Evolutionary conservation across 2,888 invertebrate genomes (phyloP), one percentile per base, ranked within the genome.

Genomic region (Parelbella ahira): DNA sequence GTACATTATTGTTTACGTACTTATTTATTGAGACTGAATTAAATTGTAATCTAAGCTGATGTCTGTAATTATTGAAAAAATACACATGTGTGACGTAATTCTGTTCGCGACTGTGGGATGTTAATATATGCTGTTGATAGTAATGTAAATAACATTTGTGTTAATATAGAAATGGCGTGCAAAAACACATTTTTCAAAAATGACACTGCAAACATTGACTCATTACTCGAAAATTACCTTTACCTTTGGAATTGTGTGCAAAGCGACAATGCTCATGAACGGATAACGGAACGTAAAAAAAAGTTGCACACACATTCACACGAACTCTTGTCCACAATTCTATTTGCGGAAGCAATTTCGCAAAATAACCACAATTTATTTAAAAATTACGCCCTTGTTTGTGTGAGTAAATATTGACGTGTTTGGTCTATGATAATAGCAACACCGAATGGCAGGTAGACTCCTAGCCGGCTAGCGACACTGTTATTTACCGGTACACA

Each of bases 301-400:
- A 84, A 81, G 76, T 78, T 70, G 62, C 54, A 70, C 65, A 75
- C 68, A 78, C 79, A 78, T 75, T 72, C 66, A 57, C 64, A 65
- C 65, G 63, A 60, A 60, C 73, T 73, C 74, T 67, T 68, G 80
- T 77, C 76, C 83, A 77, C 79, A 79, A 69, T 76, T 70, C 68
- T 84, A 81, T 87, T 87, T 86, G 84, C 77, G 79, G 72, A 80
- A 84, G 76, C 83, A 84, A 83, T 87, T 87, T 87, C 68, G 83
- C 84, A 70, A 86, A 84, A 84, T 83, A n/a, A 81, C 83, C 86
- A 87, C 88, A 88, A 88, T 88, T 86, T 87, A 87, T 88, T 88
- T 87, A 88, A 88, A 88, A 88, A 88, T 87, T 87, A 88, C 86
- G 67, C 80, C 84, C 84, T 83, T 87, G 87, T 86, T 87, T 87